Percentiles rank a stretch among this genome's conserved stretches.
Conservation (phyloP, 2,888 invertebrate species). For the Macropis europaea region DNA sequence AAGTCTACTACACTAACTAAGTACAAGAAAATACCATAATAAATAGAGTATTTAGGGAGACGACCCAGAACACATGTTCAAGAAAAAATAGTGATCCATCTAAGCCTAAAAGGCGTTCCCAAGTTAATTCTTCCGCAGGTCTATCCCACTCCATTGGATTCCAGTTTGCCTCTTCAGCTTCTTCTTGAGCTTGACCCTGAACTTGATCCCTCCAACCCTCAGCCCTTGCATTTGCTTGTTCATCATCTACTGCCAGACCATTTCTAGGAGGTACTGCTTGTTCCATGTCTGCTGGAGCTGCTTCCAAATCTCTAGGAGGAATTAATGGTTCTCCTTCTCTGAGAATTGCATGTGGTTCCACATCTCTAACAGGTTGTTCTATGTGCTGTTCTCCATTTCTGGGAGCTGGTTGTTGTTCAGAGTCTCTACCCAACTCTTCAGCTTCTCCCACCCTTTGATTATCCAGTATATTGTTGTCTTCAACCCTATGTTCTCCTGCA, state of each 20-base stretch:
- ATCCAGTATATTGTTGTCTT: constrained; percentile 45
- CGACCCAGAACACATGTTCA: constrained; percentile 99
- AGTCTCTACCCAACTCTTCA: constrained; percentile 45
- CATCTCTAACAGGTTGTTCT: constrained; percentile 9
- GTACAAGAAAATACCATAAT: constrained; percentile 84
- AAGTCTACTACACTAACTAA: too few species aligned
- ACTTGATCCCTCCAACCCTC: constrained; percentile 68
- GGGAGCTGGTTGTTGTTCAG: constrained; percentile 33
- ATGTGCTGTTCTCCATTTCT: constrained; percentile 23
- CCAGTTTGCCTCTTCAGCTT: constrained; percentile 93
- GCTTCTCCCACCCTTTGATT: constrained; percentile 43
- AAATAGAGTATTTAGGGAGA: constrained; percentile 97
- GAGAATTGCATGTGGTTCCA: constrained; percentile 29
- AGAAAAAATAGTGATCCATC: constrained; percentile 98
- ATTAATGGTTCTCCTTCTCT: constrained; percentile 30
- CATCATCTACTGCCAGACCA: constrained; percentile 47
- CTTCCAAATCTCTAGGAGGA: constrained; percentile 17
- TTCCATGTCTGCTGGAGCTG: constrained; percentile 18
- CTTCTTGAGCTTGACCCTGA: constrained; percentile 82
- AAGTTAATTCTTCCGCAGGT: constrained; percentile 98
- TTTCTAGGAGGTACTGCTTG: constrained; percentile 24
- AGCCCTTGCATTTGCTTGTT: constrained; percentile 39
- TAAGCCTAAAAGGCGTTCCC: constrained; percentile 97
- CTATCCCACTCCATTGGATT: constrained; percentile 99
- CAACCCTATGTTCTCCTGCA: constrained; percentile 32